These are phyloP conservation scores for Anthoscopus minutus DNA, from an alignment of 2,113 vertebrate species.

Conservation along the genomic window DNA sequence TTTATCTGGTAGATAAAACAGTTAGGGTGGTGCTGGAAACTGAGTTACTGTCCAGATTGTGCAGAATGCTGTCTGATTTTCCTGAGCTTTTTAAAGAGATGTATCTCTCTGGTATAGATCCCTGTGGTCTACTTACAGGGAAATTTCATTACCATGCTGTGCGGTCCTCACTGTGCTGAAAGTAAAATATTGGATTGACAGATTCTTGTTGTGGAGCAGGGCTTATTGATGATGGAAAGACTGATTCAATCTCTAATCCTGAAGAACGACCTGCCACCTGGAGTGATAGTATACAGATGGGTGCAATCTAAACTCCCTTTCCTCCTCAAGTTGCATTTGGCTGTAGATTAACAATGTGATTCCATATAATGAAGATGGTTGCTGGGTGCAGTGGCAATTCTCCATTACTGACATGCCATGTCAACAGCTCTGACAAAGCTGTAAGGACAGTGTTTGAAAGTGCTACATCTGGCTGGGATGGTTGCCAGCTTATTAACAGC, in stretches of 20 bases:
- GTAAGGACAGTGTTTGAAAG: conserved; percentile 52
- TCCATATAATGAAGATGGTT: conserved; percentile 67
- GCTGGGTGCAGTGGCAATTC: conserved; percentile 62
- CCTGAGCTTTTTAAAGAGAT: conserved; percentile 48
- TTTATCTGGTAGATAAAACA: conserved; percentile 9
- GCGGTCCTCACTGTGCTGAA: conserved; percentile 35
- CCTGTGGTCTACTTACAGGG: conserved; percentile 45
- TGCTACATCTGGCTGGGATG: conserved; percentile 63
- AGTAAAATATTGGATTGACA: conserved; percentile 71
- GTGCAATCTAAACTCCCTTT: conserved; percentile 63
- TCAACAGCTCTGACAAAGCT: conserved; percentile 64
- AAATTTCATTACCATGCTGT: conserved; percentile 68
- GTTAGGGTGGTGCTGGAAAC: conserved; percentile 18
- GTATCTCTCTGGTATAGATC: conserved; percentile 56
- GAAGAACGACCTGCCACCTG: conserved; percentile 71
- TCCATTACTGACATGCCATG: conserved; percentile 59
- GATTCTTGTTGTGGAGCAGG: conserved; percentile 51
- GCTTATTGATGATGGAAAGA: conserved; percentile 68
- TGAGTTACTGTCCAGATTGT: conserved; percentile 34
- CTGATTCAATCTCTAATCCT: conserved; percentile 73
- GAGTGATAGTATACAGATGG: conserved; percentile 69
- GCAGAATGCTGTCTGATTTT: conserved; percentile 15
- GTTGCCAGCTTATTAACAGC: conserved; percentile 62
- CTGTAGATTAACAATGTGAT: conserved; percentile 67
- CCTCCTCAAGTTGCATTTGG: conserved; percentile 62